Evolutionary conservation across 2,888 invertebrate genomes (phyloP), one percentile per base, ranked within the genome.

Genomic region (Rhopalosiphum nymphaeae): DNA sequence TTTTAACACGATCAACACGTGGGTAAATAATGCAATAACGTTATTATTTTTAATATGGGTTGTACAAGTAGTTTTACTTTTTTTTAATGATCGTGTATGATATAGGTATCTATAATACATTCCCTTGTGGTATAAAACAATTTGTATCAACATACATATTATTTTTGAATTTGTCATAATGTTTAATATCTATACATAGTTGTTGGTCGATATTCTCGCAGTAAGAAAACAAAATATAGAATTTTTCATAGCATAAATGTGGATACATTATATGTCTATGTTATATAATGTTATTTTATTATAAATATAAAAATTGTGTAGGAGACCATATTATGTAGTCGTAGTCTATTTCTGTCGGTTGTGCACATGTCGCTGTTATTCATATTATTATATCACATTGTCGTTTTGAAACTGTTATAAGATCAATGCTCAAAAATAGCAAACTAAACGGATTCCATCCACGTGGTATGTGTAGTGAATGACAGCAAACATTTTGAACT

Each of bases 351-450:
- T 94, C 53, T n/a, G 90, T 89, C 85, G 25, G 89, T 90, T 86
- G 89, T 94, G 93, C 90, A 94, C 93, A 94, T 94, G 93, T 90
- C 90, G 90, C 86, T n/a, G 93, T 94, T 90, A 94, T 94, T 85
- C 86, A 90, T 85, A 57, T 78, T 46, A 84, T 89, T 84, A 57
- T 93, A 89, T 85, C 89, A 86, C 57, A 94, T 90, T 94, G 85
- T 94, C 85, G 86, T 94, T 90, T 85, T 90, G 11, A 90, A 61
- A 90, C 49, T 49, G 57, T 86, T 49, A 89, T 90, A 90, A 90
- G 91, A 94, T 94, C 91, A 87, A 94, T 91, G 94, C 49, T 61
- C 94, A 87, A 91, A 94, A 94, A 94, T 94, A 94, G 91, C 94
- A 67, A 87, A 90, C 90, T 67, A 49, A 93, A 87, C 90, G 25